phyloP scores from a whole-genome alignment of 2,888 invertebrate species.

The Tetragonisca angustula region DNA sequence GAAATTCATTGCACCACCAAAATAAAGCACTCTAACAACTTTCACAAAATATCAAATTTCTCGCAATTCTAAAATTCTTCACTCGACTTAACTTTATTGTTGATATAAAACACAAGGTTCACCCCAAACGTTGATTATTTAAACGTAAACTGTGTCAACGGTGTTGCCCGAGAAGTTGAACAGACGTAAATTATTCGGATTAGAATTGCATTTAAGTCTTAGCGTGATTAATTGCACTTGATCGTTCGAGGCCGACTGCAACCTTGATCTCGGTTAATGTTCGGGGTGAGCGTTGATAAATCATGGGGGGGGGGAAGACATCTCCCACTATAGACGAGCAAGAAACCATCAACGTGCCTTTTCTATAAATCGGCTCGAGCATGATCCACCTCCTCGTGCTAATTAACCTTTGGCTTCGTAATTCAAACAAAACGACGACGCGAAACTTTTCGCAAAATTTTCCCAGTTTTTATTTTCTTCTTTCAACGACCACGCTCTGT shows the following conservation, averaged over 20 bases:
- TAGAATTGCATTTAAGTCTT: neutral
- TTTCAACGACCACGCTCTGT: neutral
- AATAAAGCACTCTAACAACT: too few species aligned
- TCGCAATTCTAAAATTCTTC: too few species aligned
- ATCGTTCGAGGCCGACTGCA: neutral
- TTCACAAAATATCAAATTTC: too few species aligned
- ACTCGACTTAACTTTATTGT: too few species aligned
- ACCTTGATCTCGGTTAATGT: slow-evolving; percentile 18
- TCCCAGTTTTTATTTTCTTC: too few species aligned
- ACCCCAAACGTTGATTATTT: too few species aligned
- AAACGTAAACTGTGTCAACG: too few species aligned
- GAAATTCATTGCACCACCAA: too few species aligned
- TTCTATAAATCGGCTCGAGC: slow-evolving; percentile 1
- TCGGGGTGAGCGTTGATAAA: slow-evolving; percentile 21
- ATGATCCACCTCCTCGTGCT: slow-evolving; percentile 2
- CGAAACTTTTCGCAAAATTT: neutral
- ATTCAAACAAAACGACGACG: neutral
- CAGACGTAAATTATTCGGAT: too few species aligned
- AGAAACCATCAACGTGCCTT: slow-evolving; percentile 36
- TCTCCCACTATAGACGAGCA: slow-evolving; percentile 13
- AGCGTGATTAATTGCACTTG: neutral
- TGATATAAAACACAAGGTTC: too few species aligned
- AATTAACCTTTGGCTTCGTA: neutral
- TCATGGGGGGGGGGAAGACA: neutral
- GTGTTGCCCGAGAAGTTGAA: too few species aligned